These are phyloP conservation scores for Fukomys damarensis DNA, from an alignment of 2,113 vertebrate species.

Conservation along the genomic window DNA sequence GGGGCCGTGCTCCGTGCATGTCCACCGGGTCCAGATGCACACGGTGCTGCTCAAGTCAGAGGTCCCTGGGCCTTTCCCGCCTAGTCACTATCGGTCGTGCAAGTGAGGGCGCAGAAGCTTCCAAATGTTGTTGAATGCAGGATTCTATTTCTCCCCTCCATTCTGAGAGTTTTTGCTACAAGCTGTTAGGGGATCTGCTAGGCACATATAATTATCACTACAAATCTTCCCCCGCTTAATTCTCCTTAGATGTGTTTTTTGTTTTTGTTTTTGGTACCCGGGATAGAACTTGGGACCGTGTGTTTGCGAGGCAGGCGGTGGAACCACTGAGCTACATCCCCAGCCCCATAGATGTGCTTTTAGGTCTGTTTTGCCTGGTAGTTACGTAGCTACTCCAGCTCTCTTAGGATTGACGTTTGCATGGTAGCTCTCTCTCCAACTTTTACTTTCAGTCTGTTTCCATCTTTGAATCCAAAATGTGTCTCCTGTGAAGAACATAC, in stretches of 20 bases:
- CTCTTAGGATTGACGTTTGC: not conserved
- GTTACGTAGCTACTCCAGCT: not conserved
- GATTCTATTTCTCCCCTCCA: not conserved
- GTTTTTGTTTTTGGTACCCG: too few relatives aligned
- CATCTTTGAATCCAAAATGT: not conserved
- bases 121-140: not conserved
- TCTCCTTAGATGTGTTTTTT: too few relatives aligned
- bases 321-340: too few relatives aligned
- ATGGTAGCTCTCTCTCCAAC: not conserved
- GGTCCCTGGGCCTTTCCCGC: not conserved
- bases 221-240: too few relatives aligned
- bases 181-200: not conserved
- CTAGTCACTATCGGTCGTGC: not conserved
- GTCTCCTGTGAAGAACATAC: not conserved
- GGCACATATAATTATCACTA: too few relatives aligned
- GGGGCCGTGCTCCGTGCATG: not conserved
- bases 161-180: not conserved
- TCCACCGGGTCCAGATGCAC: not conserved
- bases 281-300: too few relatives aligned
- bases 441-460: not conserved
- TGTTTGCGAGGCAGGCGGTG: too few relatives aligned
- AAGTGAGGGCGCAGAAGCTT: not conserved
- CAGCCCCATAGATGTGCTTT: too few relatives aligned
- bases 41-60: not conserved
- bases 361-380: not conserved